Evolutionary conservation across 2,113 vertebrate genomes (phyloP), one percentile per base, ranked within the genome.

Genomic region (Cygnus atratus): DNA sequence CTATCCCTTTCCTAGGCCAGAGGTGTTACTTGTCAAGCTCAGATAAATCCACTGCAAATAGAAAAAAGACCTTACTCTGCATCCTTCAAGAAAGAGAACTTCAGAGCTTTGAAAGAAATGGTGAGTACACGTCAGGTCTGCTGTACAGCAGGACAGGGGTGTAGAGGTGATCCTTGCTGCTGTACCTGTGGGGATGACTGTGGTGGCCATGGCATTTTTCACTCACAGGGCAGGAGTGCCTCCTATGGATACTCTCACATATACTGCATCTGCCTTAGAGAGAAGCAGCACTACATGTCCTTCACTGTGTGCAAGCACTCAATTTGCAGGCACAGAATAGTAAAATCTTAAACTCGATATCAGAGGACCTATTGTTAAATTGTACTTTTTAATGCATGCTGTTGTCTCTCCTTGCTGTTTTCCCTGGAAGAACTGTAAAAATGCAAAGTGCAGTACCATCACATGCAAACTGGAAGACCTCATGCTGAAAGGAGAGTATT

Each of bases 391-490:
- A 91, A 95, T 61, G 17, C 10, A 52, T 79, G 18, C 35, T 90
- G 2, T 93, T 92, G 37, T 22, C 31, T 92, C 10, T 90, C 68
- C 26, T 62, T 67, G 29, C 54, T 70, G 16, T 46, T 84, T 66
- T 35, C 37, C 59, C 11, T 90, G 75, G 90, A 98, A 99, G 99
- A 98, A 98, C 88, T 99, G 99, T 91, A 96, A 97, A 75, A 98
- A 90, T 11, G 85, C 97, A 65, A 98, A 97, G n/a, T 99, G 99
- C 84, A 84, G 96, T 46, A 93, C 92, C 6, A 89, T 99, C 62
- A 91, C 97, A 59, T 99, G 99, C 96, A 97, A 97, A 90, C 95
- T 99, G 44, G 98, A 98, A 96, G 98, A 99, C 35, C 79, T 98
- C 6, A 75, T 90, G 10, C 35, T 97, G 67, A 98, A 98, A 88